Percentiles rank a stretch among this genome's conserved stretches.
phyloP scores from a whole-genome alignment of 2,888 invertebrate genomes.

The Platynereis dumerilii region DNA sequence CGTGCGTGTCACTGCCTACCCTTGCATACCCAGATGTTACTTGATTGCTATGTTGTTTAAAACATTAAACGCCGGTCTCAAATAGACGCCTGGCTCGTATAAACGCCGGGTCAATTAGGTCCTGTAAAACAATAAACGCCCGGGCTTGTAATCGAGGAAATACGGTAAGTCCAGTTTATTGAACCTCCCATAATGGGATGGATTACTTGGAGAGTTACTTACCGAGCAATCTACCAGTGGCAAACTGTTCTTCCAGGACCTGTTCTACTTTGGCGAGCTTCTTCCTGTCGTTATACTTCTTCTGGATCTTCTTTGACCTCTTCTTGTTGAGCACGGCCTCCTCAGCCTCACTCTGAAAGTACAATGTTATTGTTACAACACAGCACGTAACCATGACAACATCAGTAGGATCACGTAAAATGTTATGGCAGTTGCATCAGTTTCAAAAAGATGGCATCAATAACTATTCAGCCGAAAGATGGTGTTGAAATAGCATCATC shows the following conservation, averaged over 20 bases:
- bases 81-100: no score
- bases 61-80: no score
- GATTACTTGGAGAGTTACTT: constrained; percentile 9
- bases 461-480: constrained; percentile 27
- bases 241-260: constrained; percentile 94
- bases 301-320: constrained; percentile 87
- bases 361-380: no score
- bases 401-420: neutral
- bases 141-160: no score
- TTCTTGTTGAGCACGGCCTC: constrained; percentile 93
- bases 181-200: neutral
- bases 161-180: neutral
- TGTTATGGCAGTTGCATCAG: neutral
- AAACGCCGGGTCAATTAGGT: no score
- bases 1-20: no score
- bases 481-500: constrained; percentile 13
- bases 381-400: neutral
- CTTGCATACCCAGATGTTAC: no score
- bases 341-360: constrained; percentile 74
- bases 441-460: constrained; percentile 1
- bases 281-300: constrained; percentile 92
- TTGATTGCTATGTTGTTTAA: no score
- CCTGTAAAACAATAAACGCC: no score
- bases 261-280: constrained; percentile 91
- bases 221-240: constrained; percentile 85